phyloP scores from a whole-genome alignment of 2,113 vertebrate genomes.

The Zosterops borbonicus region DNA sequence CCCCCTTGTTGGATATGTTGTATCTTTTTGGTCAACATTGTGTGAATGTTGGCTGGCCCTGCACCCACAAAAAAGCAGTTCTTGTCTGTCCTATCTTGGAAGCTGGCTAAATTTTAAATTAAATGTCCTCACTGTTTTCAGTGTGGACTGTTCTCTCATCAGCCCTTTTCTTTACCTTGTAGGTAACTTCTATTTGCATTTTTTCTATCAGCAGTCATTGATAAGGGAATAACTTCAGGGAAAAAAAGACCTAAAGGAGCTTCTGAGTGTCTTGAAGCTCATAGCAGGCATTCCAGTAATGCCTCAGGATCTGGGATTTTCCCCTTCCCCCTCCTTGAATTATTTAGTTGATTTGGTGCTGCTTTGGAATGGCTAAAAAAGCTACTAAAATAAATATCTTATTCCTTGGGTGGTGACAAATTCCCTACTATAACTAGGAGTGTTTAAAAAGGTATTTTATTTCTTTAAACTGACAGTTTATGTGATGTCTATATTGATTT shows the following conservation, averaged over 20 bases:
- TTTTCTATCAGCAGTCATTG: background rate
- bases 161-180: background rate
- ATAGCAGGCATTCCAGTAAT: slow-evolving; percentile 28
- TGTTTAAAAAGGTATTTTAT: background rate
- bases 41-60: background rate
- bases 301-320: background rate
- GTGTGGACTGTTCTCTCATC: background rate
- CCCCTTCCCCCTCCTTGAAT: background rate
- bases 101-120: background rate
- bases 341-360: background rate
- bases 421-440: background rate
- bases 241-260: background rate
- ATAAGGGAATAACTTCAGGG: background rate
- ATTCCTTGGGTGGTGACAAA: background rate
- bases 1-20: background rate
- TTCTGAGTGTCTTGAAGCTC: background rate
- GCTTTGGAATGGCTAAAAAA: background rate
- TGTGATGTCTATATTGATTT: background rate
- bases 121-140: background rate
- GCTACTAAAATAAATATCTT: background rate
- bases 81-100: background rate
- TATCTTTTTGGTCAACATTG: background rate
- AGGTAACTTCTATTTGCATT: background rate
- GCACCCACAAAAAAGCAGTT: background rate
- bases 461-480: background rate